Evolutionary conservation across 2,113 vertebrate genomes (phyloP).

Genomic region (Odontesthes bonariensis): DNA sequence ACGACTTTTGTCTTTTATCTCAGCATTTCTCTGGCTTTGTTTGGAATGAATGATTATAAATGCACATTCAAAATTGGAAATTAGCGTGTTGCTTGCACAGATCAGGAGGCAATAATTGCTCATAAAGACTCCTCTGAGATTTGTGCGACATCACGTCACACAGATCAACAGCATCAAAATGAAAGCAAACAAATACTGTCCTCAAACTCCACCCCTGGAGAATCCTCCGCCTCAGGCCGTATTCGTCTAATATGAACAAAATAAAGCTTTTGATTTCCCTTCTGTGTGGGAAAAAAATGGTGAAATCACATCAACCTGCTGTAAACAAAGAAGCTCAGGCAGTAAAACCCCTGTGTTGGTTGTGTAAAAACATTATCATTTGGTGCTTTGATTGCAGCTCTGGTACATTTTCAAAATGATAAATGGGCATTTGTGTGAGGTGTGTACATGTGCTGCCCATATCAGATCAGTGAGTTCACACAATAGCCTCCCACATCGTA

Average conservation of each 20-base stretch:
- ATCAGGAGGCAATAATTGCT: constrained; percentile 33
- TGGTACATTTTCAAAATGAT: constrained; percentile 38
- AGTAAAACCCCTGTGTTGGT: constrained; percentile 1
- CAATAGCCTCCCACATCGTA: constrained; percentile 80
- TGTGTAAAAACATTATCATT: constrained; percentile 29
- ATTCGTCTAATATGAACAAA: constrained; percentile 25
- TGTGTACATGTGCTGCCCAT: constrained; percentile 24
- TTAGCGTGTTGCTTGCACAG: constrained; percentile 10
- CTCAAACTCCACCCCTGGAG: constrained; percentile 26
- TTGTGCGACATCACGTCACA: constrained; percentile 22
- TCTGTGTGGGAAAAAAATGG: constrained; percentile 18
- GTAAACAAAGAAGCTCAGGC: constrained; percentile 16
- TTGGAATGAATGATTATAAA: constrained; percentile 3
- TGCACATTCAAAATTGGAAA: constrained; percentile 24
- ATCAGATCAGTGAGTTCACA: constrained; percentile 72
- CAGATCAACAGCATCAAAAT: constrained; percentile 19
- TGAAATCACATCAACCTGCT: not conserved
- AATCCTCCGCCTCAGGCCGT: constrained; percentile 21
- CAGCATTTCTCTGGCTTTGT: constrained; percentile 11
- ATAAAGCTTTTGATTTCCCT: constrained; percentile 25
- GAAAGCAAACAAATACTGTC: constrained; percentile 34
- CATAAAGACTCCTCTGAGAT: constrained; percentile 29
- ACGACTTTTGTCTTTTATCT: constrained; percentile 2
- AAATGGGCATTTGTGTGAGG: constrained; percentile 32
- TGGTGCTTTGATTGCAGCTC: constrained; percentile 17